Conservation (phyloP, 1,140 invertebrate genomes). For the Cyclargus thomasi region DNA sequence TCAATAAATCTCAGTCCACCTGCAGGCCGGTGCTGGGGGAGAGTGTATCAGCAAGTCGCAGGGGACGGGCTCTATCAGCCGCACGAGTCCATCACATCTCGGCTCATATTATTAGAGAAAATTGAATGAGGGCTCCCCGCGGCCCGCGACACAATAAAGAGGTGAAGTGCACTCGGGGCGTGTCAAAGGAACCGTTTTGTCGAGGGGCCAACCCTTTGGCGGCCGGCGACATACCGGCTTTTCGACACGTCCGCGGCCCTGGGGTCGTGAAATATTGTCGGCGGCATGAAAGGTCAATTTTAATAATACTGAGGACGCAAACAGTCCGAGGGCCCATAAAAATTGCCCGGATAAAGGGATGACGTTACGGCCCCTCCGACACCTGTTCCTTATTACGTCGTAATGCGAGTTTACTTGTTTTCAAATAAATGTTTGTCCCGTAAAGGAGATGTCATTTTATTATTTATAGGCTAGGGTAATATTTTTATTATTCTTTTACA, state of each 20-base stretch:
- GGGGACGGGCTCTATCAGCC: constrained; percentile 28
- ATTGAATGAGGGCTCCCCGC: constrained; percentile 36
- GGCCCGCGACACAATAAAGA: constrained; percentile 36
- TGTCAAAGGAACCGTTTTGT: constrained; percentile 51
- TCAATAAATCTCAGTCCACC: background rate
- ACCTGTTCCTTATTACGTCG: constrained; percentile 1
- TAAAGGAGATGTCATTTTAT: background rate
- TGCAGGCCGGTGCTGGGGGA: background rate
- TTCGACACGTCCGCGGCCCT: constrained; percentile 36
- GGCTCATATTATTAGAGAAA: constrained; percentile 37
- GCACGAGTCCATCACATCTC: constrained; percentile 35
- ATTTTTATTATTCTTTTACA: background rate
- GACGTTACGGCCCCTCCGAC: background rate
- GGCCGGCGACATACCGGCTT: constrained; percentile 40
- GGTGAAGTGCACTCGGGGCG: constrained; percentile 42
- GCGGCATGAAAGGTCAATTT: constrained; percentile 24
- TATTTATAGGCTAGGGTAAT: background rate
- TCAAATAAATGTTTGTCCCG: background rate
- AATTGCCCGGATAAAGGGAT: constrained; percentile 14
- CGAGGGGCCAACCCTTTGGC: constrained; percentile 46
- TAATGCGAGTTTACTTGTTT: background rate
- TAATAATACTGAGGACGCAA: constrained; percentile 9
- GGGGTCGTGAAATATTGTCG: constrained; percentile 18
- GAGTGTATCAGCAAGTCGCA: constrained; percentile 15
- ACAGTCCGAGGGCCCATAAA: constrained; percentile 5